Percentiles rank a stretch among this genome's conserved stretches.
Evolutionary conservation across 2,888 invertebrate genomes (phyloP).

Genomic region (Epinotia nisella): DNA sequence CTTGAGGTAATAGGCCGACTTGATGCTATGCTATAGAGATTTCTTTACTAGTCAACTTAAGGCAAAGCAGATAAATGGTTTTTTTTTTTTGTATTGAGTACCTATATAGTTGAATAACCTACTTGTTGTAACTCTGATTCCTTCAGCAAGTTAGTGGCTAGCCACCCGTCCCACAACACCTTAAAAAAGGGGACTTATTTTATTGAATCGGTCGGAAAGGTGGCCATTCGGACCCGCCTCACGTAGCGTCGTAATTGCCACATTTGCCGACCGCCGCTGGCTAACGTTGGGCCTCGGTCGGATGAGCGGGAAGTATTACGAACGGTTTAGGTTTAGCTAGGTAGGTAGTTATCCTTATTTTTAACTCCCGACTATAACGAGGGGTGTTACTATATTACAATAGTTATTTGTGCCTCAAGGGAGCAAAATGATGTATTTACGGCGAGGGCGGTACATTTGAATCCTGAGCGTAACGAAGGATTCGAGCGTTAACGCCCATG

Average conservation of each 20-base stretch:
- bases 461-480: no score
- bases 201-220: constrained; percentile 11
- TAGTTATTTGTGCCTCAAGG: no score
- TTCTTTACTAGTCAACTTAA: no score
- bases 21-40: no score
- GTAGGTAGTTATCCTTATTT: background rate
- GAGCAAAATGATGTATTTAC: no score
- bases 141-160: background rate
- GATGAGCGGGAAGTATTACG: constrained; percentile 18
- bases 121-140: background rate
- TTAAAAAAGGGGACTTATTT: background rate
- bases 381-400: no score
- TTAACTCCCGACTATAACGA: background rate
- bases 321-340: background rate
- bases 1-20: no score
- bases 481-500: no score
- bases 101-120: no score
- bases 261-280: constrained; percentile 59
- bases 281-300: constrained; percentile 43
- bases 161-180: background rate
- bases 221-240: constrained; percentile 70
- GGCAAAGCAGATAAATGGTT: no score
- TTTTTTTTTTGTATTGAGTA: no score
- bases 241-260: constrained; percentile 82
- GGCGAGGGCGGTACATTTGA: no score